phyloP scores from a whole-genome alignment of 2,888 invertebrate genomes.

The Cerastis rubricosa region DNA sequence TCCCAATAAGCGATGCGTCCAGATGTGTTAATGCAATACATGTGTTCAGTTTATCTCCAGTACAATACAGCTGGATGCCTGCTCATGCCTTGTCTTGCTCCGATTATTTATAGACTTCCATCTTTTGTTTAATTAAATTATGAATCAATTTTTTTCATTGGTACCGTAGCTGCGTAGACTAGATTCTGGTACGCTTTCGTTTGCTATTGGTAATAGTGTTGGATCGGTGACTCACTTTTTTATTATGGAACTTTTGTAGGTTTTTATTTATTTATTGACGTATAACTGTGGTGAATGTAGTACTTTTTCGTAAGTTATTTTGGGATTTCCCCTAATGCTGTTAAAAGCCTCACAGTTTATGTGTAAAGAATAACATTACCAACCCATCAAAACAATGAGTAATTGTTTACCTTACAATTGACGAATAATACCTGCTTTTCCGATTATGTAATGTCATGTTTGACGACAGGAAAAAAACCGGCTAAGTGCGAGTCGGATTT shows the following conservation, averaged over 20 bases:
- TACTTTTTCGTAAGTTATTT: not conserved
- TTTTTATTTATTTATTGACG: conserved; percentile 4
- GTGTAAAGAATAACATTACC: not conserved
- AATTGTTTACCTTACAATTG: not conserved
- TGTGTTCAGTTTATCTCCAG: conserved; percentile 79
- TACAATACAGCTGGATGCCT: conserved; percentile 73
- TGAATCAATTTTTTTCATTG: conserved; percentile 56
- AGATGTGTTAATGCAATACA: conserved; percentile 83
- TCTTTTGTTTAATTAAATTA: conserved; percentile 71
- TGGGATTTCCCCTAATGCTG: not conserved
- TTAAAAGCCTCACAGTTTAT: not conserved
- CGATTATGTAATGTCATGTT: not conserved
- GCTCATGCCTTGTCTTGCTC: conserved; percentile 61
- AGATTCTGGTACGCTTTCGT: conserved; percentile 21
- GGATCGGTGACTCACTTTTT: conserved; percentile 36
- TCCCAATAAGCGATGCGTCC: conserved; percentile 66
- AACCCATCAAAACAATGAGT: not conserved
- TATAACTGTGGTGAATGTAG: not conserved
- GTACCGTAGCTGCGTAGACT: conserved; percentile 7
- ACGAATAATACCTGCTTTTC: not conserved
- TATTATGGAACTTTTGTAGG: not conserved
- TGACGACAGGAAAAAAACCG: not conserved
- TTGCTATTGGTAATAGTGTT: conserved; percentile 1
- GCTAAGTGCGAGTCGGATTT: too few species aligned
- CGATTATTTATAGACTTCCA: conserved; percentile 77